Percentiles rank a stretch among this genome's conserved stretches.
Conservation (phyloP, 1,140 invertebrate species). For the Solenopsis invicta region DNA sequence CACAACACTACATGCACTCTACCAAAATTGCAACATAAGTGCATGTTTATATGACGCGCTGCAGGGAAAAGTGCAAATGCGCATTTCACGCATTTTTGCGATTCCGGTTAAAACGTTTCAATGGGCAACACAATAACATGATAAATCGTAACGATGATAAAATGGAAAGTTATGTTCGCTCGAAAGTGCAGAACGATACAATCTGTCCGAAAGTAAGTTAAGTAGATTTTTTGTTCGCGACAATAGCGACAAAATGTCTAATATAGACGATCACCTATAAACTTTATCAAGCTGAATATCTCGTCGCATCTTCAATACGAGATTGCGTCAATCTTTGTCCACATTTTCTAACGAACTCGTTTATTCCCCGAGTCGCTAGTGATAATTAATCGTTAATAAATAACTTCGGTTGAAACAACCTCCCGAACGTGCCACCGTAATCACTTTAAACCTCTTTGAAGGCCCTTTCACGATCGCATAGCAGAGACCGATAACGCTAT, state of each 20-base stretch:
- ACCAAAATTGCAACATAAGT: constrained; percentile 46
- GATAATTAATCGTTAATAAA: constrained; percentile 55
- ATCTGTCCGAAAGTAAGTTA: constrained; percentile 25
- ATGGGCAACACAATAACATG: constrained; percentile 30
- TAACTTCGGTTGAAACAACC: constrained; percentile 25
- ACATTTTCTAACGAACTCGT: neutral
- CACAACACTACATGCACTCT: neutral
- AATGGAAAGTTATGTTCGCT: constrained; percentile 18
- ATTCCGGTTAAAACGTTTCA: constrained; percentile 47
- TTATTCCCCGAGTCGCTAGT: neutral
- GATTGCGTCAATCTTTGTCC: neutral
- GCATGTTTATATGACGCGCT: neutral
- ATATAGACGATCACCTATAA: neutral
- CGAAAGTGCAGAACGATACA: constrained; percentile 43
- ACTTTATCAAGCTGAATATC: neutral
- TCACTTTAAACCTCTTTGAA: constrained; percentile 56
- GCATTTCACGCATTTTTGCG: constrained; percentile 49
- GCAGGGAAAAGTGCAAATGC: constrained; percentile 7
- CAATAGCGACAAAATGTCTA: neutral
- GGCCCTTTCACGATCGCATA: constrained; percentile 32
- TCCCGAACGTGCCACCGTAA: constrained; percentile 23
- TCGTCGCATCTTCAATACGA: neutral
- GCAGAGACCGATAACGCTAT: constrained; percentile 23
- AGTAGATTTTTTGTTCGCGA: constrained; percentile 1
- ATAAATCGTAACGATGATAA: constrained; percentile 55